A percentile compares a stretch with the other conserved stretches of the same genome.
These are phyloP conservation scores for Trogon surrucura DNA, from an alignment of 2,113 vertebrate genomes.

Conservation along the genomic window DNA sequence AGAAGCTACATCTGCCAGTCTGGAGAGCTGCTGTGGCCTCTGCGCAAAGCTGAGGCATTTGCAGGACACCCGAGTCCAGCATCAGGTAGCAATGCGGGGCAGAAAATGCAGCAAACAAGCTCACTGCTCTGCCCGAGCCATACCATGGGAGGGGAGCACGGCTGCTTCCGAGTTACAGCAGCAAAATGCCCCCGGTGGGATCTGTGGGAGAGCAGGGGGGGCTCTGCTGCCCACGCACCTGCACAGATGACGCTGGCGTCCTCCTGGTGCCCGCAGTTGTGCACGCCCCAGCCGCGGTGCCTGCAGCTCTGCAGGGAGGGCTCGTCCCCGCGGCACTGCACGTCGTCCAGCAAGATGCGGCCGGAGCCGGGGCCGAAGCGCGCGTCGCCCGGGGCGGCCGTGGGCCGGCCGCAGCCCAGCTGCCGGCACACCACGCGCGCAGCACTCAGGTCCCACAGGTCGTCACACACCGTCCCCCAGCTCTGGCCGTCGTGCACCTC, in stretches of 20 bases:
- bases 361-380: fast-evolving
- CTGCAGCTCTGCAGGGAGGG: neutral
- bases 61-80: too few species aligned
- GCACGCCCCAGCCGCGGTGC: neutral
- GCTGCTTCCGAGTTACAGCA: too few species aligned
- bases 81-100: too few species aligned
- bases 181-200: too few species aligned
- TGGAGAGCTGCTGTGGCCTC: too few species aligned
- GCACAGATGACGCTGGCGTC: neutral
- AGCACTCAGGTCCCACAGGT: slow-evolving; percentile 5
- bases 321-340: neutral
- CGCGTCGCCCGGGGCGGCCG: fast-evolving
- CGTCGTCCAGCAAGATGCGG: neutral
- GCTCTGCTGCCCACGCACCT: neutral
- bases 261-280: neutral
- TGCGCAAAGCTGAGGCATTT: too few species aligned
- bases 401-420: slow-evolving; percentile 77
- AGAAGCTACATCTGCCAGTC: too few species aligned
- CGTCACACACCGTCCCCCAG: neutral
- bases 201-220: too few species aligned
- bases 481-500: neutral
- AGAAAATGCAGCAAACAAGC: too few species aligned
- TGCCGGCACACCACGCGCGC: slow-evolving; percentile 87
- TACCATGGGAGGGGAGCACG: too few species aligned
- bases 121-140: too few species aligned